Base-by-base conservation (phyloP, 2,797 vertebrate species). In the Odontamblyopus rebecca region DNA sequence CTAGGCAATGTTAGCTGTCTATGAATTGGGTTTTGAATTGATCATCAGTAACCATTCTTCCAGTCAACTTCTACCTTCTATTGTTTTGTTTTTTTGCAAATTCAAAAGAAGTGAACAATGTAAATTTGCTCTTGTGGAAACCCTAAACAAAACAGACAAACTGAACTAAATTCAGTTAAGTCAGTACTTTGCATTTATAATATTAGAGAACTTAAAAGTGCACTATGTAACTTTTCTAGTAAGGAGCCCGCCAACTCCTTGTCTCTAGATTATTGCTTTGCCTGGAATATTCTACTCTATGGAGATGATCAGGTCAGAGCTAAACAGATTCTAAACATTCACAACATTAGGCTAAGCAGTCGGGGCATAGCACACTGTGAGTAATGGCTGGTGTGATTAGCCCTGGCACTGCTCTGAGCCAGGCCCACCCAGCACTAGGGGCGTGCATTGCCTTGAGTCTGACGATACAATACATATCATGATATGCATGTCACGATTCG, bases 301-400 rank as follows among this genome's bases (percentile, higher is more conserved):
- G 23, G 19, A 53, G 51, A 53, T 53, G 7, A 57, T 11, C 41
- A 1, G 41, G 44, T 48, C 44, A 48, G 44, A 15, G 15, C 44
- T 48, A 48, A 48, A 44, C 73, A 69, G 73, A 73, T 70, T 81
- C 71, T 71, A 75, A 74, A 59, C 68, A 44, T 70, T 72, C 68
- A 32, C 71, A 70, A 74, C 70, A 72, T 83, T 78, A 79, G 16
- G 75, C 69, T 50, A 53, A 4, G 1, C 64, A 23, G 78, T 60
- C 54, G 67, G 35, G 64, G 44, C 69, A 74, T 72, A 67, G 62
- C 73, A 84, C 61, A 4, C 51, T 62, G 74, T 84, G 88, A 89
- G 76, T 89, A 89, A 90, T 88, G 78, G 81, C 38, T 67, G 68
- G 44, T 6, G 61, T 80, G 85, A 90, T 87, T 89, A 86, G 86